Conservation (phyloP, 1,140 invertebrate species). For the Bombus confusus region DNA sequence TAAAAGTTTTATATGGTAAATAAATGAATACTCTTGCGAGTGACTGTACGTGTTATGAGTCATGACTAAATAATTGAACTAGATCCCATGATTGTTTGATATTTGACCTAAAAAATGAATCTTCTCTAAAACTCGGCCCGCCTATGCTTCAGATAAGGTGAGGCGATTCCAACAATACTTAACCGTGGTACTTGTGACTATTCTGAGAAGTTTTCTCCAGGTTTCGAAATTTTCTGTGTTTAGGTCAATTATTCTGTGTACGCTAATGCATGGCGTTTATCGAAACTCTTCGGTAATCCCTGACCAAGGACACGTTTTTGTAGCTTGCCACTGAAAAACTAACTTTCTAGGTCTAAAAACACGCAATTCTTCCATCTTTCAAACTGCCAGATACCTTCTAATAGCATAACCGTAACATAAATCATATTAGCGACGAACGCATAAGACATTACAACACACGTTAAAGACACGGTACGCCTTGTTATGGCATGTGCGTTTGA, state of each 20-base stretch:
- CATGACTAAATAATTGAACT: background rate
- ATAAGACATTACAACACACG: background rate
- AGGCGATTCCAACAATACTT: background rate
- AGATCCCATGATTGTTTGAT: background rate
- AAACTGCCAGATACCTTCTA: background rate
- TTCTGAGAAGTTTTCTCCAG: background rate
- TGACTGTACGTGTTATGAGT: background rate
- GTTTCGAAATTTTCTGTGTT: background rate
- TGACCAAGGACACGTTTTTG: background rate
- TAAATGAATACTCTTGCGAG: too few relatives aligned
- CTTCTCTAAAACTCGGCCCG: too few relatives aligned
- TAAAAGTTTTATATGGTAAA: too few relatives aligned
- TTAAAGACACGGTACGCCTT: background rate
- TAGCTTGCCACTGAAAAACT: background rate
- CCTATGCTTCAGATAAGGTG: background rate
- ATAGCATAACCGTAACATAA: background rate
- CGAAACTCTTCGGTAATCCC: background rate
- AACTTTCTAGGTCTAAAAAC: background rate
- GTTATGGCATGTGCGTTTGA: background rate
- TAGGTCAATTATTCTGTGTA: background rate
- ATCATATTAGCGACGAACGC: too few relatives aligned
- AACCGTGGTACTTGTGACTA: background rate
- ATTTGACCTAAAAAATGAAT: too few relatives aligned
- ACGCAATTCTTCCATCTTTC: background rate
- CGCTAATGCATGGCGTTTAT: too few relatives aligned